phyloP scores from a whole-genome alignment of 2,888 invertebrate genomes.

The Neoaliturus tenellus region DNA sequence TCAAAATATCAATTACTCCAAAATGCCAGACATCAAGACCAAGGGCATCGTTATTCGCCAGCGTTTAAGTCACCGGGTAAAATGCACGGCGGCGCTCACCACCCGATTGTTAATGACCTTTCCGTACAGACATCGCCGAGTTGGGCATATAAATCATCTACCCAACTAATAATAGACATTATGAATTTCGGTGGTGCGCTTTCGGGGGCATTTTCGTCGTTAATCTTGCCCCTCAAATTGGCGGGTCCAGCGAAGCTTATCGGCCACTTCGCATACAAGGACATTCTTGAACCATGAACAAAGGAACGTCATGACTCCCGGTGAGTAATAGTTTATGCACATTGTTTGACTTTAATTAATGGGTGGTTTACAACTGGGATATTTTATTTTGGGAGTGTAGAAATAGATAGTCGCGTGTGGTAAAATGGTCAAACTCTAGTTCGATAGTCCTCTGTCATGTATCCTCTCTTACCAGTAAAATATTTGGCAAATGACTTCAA shows the following conservation, averaged over 20 bases:
- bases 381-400: not conserved
- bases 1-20: not conserved
- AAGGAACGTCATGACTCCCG: not conserved
- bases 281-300: not conserved
- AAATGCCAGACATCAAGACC: not conserved
- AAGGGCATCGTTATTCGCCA: not conserved
- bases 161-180: not conserved
- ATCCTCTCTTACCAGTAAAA: too few species aligned
- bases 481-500: too few species aligned
- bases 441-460: too few species aligned
- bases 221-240: constrained; percentile 7
- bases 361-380: too few species aligned
- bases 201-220: constrained; percentile 10
- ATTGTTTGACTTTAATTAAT: too few species aligned
- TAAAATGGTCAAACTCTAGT: too few species aligned
- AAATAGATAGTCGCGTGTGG: too few species aligned
- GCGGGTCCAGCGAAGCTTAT: not conserved
- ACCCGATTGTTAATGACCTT: not conserved
- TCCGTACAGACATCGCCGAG: not conserved
- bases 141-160: not conserved
- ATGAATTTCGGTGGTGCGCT: not conserved
- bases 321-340: not conserved
- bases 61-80: not conserved
- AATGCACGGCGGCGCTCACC: not conserved
- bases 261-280: not conserved